phyloP scores from a whole-genome alignment of 2,888 invertebrate species.

The Uloborus plumipes region DNA sequence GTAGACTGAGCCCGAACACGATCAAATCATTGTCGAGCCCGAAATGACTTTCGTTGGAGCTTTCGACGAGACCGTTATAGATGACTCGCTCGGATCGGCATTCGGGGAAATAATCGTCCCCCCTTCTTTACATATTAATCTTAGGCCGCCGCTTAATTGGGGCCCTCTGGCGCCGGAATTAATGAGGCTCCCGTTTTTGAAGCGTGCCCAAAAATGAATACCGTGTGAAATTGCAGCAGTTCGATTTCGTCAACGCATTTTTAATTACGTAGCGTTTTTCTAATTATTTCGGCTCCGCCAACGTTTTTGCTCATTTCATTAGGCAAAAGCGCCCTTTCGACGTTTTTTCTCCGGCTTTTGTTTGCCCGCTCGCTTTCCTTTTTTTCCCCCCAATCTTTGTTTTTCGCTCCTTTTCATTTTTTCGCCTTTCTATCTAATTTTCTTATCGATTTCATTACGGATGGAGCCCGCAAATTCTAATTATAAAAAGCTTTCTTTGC shows the following conservation, averaged over 20 bases:
- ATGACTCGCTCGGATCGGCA: constrained; percentile 47
- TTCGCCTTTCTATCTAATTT: constrained; percentile 51
- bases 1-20: constrained; percentile 25
- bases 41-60: constrained; percentile 30
- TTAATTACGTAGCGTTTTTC: constrained; percentile 58
- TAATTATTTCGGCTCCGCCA: constrained; percentile 21
- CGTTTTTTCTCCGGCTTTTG: constrained; percentile 45
- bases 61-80: constrained; percentile 46
- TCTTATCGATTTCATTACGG: constrained; percentile 62
- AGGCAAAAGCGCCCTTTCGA: neutral
- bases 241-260: constrained; percentile 55
- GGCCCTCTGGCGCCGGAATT: constrained; percentile 21
- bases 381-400: constrained; percentile 9
- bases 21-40: constrained; percentile 45
- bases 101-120: constrained; percentile 35
- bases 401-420: constrained; percentile 5
- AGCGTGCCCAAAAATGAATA: constrained; percentile 27
- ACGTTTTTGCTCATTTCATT: constrained; percentile 26
- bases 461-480: constrained; percentile 35
- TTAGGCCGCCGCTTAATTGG: constrained; percentile 53
- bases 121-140: constrained; percentile 63
- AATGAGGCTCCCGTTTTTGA: constrained; percentile 44
- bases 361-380: constrained; percentile 17
- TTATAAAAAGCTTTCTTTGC: constrained; percentile 33
- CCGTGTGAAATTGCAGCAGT: constrained; percentile 56